Evolutionary conservation across 2,797 vertebrate species (phyloP).

Genomic region (Spea hammondii): DNA sequence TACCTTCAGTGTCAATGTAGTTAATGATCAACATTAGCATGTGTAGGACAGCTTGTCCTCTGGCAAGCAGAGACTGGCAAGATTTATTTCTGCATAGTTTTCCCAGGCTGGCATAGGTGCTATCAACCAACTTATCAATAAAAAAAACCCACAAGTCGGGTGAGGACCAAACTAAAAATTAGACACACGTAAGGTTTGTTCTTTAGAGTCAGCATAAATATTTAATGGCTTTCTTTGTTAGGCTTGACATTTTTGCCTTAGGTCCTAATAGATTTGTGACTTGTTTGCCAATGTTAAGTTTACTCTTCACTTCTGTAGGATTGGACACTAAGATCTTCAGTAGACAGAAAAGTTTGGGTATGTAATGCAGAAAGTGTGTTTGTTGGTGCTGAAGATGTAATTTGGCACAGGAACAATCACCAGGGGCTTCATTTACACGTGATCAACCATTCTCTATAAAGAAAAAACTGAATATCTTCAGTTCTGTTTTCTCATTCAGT

Average conservation of each 20-base stretch:
- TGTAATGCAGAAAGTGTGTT: background rate
- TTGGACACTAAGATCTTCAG: background rate
- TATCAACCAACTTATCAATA: conserved; percentile 2
- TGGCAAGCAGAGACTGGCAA: conserved; percentile 18
- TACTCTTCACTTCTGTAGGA: background rate
- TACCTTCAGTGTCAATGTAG: conserved; percentile 9
- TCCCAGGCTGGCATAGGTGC: conserved; percentile 13
- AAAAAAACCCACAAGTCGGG: conserved; percentile 10
- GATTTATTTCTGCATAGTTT: conserved; percentile 23
- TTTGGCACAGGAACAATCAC: too few relatives aligned
- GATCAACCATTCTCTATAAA: background rate
- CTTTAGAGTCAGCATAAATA: conserved; percentile 13
- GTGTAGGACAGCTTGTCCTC: conserved; percentile 19
- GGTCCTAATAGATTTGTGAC: conserved; percentile 14
- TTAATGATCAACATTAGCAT: conserved; percentile 27
- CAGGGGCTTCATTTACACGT: too few relatives aligned
- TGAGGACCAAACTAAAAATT: background rate
- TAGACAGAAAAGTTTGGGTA: background rate
- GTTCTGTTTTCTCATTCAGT: background rate
- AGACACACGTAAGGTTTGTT: background rate
- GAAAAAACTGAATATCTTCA: background rate
- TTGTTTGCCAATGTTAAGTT: background rate
- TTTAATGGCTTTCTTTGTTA: background rate
- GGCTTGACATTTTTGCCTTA: conserved; percentile 13
- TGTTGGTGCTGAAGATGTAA: too few relatives aligned